Evolutionary conservation across 2,797 vertebrate species (phyloP).

Genomic region (Buceros bicornis): DNA sequence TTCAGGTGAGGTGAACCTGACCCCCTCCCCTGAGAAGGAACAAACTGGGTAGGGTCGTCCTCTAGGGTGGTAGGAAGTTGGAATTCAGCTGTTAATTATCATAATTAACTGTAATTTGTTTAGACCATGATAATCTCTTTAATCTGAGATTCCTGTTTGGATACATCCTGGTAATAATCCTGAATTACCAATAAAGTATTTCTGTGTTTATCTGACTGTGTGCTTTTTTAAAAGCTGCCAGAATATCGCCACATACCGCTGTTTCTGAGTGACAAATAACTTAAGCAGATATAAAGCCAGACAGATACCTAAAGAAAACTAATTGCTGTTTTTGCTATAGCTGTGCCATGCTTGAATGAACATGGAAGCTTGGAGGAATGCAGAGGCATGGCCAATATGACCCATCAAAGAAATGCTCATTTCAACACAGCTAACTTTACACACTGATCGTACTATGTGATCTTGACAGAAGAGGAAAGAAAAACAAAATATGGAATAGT

Average conservation of each 20-base stretch:
- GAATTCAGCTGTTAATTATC: neutral
- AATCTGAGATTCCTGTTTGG: neutral
- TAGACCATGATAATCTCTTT: neutral
- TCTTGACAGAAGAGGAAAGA: conserved; percentile 34
- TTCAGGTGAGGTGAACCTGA: neutral
- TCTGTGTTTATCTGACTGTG: neutral
- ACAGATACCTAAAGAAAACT: conserved; percentile 42
- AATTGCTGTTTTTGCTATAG: conserved; percentile 9
- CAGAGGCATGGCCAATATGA: neutral
- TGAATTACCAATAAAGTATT: neutral
- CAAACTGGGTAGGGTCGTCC: neutral
- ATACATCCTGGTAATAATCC: neutral
- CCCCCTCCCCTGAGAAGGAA: neutral
- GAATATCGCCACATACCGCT: neutral
- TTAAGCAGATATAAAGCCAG: neutral
- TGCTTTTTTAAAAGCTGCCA: neutral
- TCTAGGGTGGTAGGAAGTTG: neutral
- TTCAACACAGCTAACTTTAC: neutral
- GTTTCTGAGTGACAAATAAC: conserved; percentile 23
- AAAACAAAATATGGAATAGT: neutral
- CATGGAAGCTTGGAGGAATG: conserved; percentile 13
- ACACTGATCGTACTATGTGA: neutral
- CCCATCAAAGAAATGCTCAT: neutral
- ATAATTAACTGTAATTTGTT: neutral
- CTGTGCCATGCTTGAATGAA: conserved; percentile 50